Conservation (phyloP, 2,888 invertebrate species). For the Chloroclystis v-ata region DNA sequence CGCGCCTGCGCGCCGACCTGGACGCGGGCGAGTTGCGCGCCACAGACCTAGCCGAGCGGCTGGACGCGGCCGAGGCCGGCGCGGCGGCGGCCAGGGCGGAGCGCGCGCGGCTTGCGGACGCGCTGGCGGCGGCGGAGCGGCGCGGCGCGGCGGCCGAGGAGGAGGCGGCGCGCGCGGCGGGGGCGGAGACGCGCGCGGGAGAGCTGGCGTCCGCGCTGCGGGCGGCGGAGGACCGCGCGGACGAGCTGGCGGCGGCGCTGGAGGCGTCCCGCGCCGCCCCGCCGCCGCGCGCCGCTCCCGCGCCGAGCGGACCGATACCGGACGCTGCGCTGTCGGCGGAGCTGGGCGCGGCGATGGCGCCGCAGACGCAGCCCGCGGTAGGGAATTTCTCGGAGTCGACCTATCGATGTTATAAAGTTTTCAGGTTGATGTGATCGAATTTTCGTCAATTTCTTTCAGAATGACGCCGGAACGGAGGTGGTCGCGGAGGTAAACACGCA, state of each 20-base stretch:
- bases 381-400: no score
- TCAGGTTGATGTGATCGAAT: no score
- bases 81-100: conserved; percentile 14
- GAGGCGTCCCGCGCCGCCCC: conserved; percentile 10
- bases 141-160: conserved; percentile 77
- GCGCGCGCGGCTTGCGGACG: conserved; percentile 80
- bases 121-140: conserved; percentile 79
- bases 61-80: conserved; percentile 13
- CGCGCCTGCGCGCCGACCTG: conserved; percentile 48
- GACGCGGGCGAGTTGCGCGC: conserved; percentile 19
- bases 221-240: conserved; percentile 56
- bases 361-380: no score
- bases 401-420: no score
- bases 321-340: conserved; percentile 36
- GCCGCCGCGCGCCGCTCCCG: conserved; percentile 5
- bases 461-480: conserved; percentile 14
- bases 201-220: conserved; percentile 28
- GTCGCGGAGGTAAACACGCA: neutral
- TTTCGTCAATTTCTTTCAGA: no score
- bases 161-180: conserved; percentile 78
- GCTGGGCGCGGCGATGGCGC: conserved; percentile 32
- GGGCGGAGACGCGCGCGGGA: conserved; percentile 19
- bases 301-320: conserved; percentile 9
- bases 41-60: conserved; percentile 19
- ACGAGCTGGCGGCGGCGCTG: conserved; percentile 13